These are phyloP conservation scores for Vidua macroura DNA, from an alignment of 2,113 vertebrate genomes.

Conservation along the genomic window DNA sequence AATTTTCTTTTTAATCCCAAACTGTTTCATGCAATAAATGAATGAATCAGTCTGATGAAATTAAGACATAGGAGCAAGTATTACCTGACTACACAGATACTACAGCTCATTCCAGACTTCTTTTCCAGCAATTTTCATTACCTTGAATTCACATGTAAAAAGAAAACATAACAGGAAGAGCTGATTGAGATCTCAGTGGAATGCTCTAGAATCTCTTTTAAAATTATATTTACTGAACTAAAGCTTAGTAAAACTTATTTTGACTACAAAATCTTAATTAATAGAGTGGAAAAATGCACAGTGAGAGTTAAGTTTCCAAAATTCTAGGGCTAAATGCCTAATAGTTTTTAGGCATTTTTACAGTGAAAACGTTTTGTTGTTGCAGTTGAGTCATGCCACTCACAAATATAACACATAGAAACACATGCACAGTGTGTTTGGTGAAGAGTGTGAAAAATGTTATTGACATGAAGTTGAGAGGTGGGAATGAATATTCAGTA, in stretches of 20 bases:
- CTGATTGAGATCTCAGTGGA: neutral
- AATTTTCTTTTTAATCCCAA: neutral
- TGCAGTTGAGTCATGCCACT: neutral
- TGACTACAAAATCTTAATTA: neutral
- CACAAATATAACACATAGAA: neutral
- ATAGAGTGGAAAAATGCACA: neutral
- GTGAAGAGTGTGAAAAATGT: neutral
- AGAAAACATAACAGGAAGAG: neutral
- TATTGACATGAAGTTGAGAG: neutral
- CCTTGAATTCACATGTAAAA: neutral
- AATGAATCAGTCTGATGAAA: neutral
- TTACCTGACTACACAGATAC: neutral
- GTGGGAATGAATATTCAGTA: neutral
- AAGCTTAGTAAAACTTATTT: neutral
- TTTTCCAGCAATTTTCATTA: neutral
- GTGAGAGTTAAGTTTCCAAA: neutral
- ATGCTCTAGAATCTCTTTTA: neutral
- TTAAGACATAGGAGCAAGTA: neutral
- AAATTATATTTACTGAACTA: neutral
- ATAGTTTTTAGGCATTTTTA: neutral
- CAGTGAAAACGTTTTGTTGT: neutral
- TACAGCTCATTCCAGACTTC: neutral
- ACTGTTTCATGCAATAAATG: neutral
- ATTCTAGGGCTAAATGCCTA: neutral
- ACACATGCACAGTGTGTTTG: neutral